phyloP scores from a whole-genome alignment of 2,797 vertebrate species.

The Oreonectes daqikongensis region DNA sequence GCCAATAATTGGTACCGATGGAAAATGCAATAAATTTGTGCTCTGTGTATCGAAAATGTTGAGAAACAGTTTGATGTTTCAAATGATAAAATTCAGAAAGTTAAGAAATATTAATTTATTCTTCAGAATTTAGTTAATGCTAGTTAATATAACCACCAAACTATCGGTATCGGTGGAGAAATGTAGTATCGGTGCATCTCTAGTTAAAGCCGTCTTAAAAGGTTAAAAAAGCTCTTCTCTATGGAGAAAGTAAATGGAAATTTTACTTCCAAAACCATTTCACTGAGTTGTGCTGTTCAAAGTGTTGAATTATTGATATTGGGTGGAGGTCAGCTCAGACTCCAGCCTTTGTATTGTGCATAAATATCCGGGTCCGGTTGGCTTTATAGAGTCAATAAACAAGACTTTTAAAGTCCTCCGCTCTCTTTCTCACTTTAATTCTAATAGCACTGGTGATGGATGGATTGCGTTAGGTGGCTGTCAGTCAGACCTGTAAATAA shows the following conservation, averaged over 20 bases:
- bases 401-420: conserved; percentile 22
- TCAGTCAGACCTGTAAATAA: conserved; percentile 35
- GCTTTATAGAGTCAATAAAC: conserved; percentile 33
- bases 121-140: too few species aligned
- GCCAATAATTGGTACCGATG: too few species aligned
- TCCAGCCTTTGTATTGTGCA: neutral
- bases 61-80: too few species aligned
- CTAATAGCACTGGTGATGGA: conserved; percentile 22
- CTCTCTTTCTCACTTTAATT: conserved; percentile 38
- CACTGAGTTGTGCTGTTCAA: neutral
- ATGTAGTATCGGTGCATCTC: too few species aligned
- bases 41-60: too few species aligned
- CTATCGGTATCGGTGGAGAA: too few species aligned
- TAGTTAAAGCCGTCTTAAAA: neutral
- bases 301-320: neutral
- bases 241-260: neutral
- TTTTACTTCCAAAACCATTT: neutral
- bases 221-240: neutral
- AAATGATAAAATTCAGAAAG: too few species aligned
- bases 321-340: conserved; percentile 5
- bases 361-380: conserved; percentile 17
- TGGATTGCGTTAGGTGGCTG: conserved; percentile 28
- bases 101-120: too few species aligned
- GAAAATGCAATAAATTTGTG: too few species aligned
- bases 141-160: too few species aligned